Percentiles rank a stretch among this genome's conserved stretches.
These are phyloP conservation scores for fruit fly (Drosophila melanogaster) DNA, from an alignment of 1,140 invertebrate species.

Conservation along the genomic window Release_6_plus_ISO1_MT NT_037436.4:11254001-11254500, in stretches of 20 bases:
- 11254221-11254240: constrained; percentile 92
- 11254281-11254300: constrained; percentile 93
- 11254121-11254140: constrained; percentile 90
- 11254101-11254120: constrained; percentile 91
- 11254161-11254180: constrained; percentile 91
- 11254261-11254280: constrained; percentile 93
- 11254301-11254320: constrained; percentile 92
- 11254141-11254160: constrained; percentile 94
- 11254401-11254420: constrained; percentile 69
- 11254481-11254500: constrained; percentile 2
- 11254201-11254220: constrained; percentile 85
- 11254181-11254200: constrained; percentile 90
- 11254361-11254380: constrained; percentile 93
- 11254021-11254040: constrained; percentile 89
- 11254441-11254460: constrained; percentile 57
- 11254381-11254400: constrained; percentile 86
- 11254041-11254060: constrained; percentile 91
- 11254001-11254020: constrained; percentile 77
- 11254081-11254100: constrained; percentile 92
- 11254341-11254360: constrained; percentile 94
- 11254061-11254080: constrained; percentile 90
- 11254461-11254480: constrained; percentile 71
- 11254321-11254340: constrained; percentile 91
- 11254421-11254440: constrained; percentile 60
- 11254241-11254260: constrained; percentile 93